Conservation (phyloP, 2,888 invertebrate genomes). For the Sarcophaga carnaria region DNA sequence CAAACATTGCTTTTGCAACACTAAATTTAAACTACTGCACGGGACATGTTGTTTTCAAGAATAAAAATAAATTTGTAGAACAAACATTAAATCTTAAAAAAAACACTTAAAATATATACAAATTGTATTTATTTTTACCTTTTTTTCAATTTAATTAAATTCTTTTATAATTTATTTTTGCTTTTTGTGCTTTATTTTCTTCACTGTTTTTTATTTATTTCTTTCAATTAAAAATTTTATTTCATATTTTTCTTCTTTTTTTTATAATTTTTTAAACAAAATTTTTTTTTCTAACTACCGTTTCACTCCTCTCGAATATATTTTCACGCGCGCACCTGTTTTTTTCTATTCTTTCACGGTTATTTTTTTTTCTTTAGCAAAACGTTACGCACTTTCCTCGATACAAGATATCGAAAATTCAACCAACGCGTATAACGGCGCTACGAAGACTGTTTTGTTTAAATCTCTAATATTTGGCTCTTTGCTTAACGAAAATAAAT, state of each 20-base stretch:
- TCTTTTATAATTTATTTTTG: background rate
- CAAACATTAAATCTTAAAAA: background rate
- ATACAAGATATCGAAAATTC: background rate
- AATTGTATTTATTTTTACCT: background rate
- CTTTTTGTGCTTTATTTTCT: background rate
- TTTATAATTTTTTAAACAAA: background rate
- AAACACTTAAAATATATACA: background rate
- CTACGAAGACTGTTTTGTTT: constrained; percentile 66
- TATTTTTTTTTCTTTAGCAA: background rate
- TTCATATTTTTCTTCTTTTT: constrained; percentile 5
- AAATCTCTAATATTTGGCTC: constrained; percentile 64
- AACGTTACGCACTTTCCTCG: background rate
- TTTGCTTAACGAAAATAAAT: constrained; percentile 41
- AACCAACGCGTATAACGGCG: constrained; percentile 68
- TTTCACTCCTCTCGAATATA: constrained; percentile 7
- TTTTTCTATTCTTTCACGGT: constrained; percentile 1
- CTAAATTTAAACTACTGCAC: background rate
- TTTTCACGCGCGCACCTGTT: constrained; percentile 30
- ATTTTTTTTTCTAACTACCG: background rate
- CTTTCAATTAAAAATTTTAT: background rate
- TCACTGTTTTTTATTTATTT: constrained; percentile 11
- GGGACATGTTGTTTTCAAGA: background rate
- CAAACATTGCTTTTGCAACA: constrained; percentile 32
- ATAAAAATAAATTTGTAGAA: background rate
- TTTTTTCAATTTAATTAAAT: background rate